phyloP scores from a whole-genome alignment of 2,113 vertebrate genomes.

The Leiothrix lutea region DNA sequence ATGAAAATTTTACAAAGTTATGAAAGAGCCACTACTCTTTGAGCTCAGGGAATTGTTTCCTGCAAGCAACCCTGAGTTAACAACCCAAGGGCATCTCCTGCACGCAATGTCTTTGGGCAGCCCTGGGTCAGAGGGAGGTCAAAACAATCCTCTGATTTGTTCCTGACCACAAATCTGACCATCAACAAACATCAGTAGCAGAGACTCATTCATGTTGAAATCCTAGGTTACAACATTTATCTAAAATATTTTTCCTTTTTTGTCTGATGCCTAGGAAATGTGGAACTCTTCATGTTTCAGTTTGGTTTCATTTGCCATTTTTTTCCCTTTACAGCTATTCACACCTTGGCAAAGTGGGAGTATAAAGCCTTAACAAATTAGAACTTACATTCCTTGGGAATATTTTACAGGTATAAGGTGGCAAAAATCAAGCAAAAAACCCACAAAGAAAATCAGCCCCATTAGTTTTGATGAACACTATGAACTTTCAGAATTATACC shows the following conservation, averaged over 20 bases:
- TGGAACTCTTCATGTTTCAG: neutral
- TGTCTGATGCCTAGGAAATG: neutral
- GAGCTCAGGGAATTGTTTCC: neutral
- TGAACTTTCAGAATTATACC: neutral
- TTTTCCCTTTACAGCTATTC: neutral
- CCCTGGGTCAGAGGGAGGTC: neutral
- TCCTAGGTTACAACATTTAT: neutral
- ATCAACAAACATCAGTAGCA: neutral
- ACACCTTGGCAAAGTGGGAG: neutral
- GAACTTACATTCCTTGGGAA: neutral
- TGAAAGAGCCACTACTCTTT: neutral
- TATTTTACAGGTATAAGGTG: neutral
- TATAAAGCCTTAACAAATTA: neutral
- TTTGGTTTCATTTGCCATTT: neutral
- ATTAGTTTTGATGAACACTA: neutral
- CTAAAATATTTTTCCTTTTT: neutral
- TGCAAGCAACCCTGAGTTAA: neutral
- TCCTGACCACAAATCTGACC: neutral
- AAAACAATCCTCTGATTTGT: neutral
- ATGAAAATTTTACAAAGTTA: neutral
- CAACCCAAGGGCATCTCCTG: neutral
- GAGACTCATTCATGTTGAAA: neutral
- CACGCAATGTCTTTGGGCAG: neutral
- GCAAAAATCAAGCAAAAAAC: neutral
- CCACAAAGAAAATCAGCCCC: neutral